A percentile compares a stretch with the other conserved stretches of the same genome.
These are phyloP conservation scores for Trachymyrmex septentrionalis DNA, from an alignment of 1,140 invertebrate genomes.

Conservation along the genomic window DNA sequence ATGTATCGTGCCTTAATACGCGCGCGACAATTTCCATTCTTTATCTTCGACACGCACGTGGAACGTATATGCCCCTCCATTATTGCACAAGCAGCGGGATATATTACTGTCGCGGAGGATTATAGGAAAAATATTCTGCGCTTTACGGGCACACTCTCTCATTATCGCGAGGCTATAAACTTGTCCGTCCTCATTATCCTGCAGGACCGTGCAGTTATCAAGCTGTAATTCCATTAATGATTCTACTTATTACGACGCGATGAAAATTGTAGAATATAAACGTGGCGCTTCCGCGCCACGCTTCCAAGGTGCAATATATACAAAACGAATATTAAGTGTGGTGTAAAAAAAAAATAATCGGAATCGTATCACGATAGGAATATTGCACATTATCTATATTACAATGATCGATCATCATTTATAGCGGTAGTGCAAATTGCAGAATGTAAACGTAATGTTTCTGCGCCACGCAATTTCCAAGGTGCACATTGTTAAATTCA, in stretches of 20 bases:
- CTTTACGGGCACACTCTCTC: slow-evolving; percentile 19
- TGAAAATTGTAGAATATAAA: slow-evolving; percentile 47
- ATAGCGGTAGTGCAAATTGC: neutral
- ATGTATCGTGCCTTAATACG: slow-evolving; percentile 65
- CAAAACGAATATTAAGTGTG: neutral
- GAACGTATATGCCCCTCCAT: neutral
- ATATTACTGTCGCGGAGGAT: slow-evolving; percentile 44
- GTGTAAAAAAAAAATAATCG: neutral
- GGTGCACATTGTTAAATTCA: too few relatives aligned
- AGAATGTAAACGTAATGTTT: slow-evolving; percentile 12
- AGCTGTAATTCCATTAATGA: slow-evolving; percentile 51
- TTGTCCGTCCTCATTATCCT: slow-evolving; percentile 57
- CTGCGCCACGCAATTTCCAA: neutral
- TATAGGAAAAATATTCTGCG: slow-evolving; percentile 50
- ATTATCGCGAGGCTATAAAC: slow-evolving; percentile 58
- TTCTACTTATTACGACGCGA: slow-evolving; percentile 44
- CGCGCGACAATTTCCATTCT: slow-evolving; percentile 59
- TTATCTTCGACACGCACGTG: slow-evolving; percentile 37
- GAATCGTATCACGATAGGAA: neutral
- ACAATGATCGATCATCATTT: slow-evolving; percentile 51
- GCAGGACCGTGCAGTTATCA: slow-evolving; percentile 37
- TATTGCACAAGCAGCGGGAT: slow-evolving; percentile 28
- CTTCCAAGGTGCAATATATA: neutral
- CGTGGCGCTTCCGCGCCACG: neutral
- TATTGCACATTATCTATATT: slow-evolving; percentile 5